Base-by-base conservation (phyloP, 2,888 invertebrate species). In the Cybosia mesomella region DNA sequence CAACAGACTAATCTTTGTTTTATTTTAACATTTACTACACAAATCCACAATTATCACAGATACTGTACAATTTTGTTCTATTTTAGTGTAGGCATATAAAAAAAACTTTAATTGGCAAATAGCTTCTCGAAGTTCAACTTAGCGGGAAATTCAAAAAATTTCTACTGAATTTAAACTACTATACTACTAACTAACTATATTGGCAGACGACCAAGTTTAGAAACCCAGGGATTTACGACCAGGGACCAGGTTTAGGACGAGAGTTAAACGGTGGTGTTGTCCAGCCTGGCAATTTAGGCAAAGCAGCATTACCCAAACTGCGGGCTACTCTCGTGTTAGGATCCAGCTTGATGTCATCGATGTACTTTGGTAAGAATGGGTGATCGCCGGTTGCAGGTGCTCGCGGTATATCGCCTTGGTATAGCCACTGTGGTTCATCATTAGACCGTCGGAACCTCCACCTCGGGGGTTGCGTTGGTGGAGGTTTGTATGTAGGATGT, bases 301-400 rank as follows among this genome's bases (percentile, higher is more conserved):
- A 2, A 22, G 62, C 59, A n/a, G 43, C 58, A 10, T 58, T 18
- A 11, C 10, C 60, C 15, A 68, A 11, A 64, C 79, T 77, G 9
- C 77, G 57, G 0, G 58, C 70, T 9, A 49, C 54, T 64, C 79
- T 77, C 24, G 11, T 66, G 11, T 61, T 10, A 18, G 55, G 53
- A 9, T 73, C 59, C 10, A 68, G 39, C 18, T 68, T 63, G 21
- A 64, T 55, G 54, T 76, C 72, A 1, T 67, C 62, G 1, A 64
- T 61, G 0, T 66, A 60, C 11, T 62, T 34, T 0, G 70, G 71
- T 0, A 67, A 10, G 34, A 28, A 24, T 0, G 58, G 72, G 54
- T 68, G 67, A 10, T 74, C 71, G 0, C 22, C 53, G 0, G 74
- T 61, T 0, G 75, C 60, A 1, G 71, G 72, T 0, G 58, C 36